Evolutionary conservation across 2,888 invertebrate species (phyloP).

Genomic region (Cephus rjabovi): DNA sequence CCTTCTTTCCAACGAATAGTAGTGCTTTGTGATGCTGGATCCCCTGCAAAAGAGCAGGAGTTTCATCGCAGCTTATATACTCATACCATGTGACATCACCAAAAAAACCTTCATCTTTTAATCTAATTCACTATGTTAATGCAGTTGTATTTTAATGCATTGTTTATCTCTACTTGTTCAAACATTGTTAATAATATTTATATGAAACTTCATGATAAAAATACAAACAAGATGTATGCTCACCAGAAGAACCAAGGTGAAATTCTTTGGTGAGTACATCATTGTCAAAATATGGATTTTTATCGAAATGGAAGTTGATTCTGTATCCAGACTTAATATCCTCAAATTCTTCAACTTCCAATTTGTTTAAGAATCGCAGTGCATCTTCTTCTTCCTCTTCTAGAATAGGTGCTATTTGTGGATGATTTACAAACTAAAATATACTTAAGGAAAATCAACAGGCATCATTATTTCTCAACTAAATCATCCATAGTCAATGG

Average conservation of each 20-base stretch:
- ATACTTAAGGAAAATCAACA: constrained; percentile 50
- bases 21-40: constrained; percentile 80
- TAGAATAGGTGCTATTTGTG: constrained; percentile 83
- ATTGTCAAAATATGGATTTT: constrained; percentile 87
- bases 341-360: constrained; percentile 88
- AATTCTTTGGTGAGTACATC: constrained; percentile 84
- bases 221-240: constrained; percentile 27
- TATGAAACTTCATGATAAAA: background rate
- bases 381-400: constrained; percentile 88
- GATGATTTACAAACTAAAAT: constrained; percentile 84
- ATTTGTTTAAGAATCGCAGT: constrained; percentile 76
- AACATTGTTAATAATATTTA: background rate
- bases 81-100: constrained; percentile 8
- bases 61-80: constrained; percentile 64
- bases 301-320: constrained; percentile 81
- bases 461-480: constrained; percentile 35
- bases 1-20: constrained; percentile 85
- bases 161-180: background rate
- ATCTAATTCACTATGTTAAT: background rate
- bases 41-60: constrained; percentile 64
- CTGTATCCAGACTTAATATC: constrained; percentile 88
- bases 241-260: constrained; percentile 74
- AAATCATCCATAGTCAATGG: constrained; percentile 25
- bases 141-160: background rate
- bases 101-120: background rate